Evolutionary conservation across 2,888 invertebrate species (phyloP).

Genomic region (Ochropleura plecta): DNA sequence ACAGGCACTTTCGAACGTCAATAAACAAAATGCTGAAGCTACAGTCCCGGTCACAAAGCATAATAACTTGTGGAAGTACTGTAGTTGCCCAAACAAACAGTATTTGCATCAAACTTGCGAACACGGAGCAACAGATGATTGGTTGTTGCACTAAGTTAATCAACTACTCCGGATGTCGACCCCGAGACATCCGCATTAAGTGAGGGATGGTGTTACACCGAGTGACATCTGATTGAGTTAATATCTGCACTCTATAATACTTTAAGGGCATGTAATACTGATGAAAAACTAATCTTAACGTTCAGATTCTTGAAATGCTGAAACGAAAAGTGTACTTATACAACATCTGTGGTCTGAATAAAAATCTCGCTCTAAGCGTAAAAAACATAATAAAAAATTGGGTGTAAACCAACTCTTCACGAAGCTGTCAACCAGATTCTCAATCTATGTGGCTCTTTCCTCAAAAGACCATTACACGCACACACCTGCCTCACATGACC

Average conservation of each 20-base stretch:
- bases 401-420: too few relatives aligned
- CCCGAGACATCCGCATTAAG: slow-evolving; percentile 3
- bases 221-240: not conserved
- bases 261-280: not conserved
- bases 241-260: not conserved
- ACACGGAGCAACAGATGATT: slow-evolving; percentile 10
- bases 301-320: too few relatives aligned
- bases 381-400: too few relatives aligned
- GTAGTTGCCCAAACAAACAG: not conserved
- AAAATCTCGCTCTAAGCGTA: too few relatives aligned
- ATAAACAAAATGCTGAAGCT: too few relatives aligned
- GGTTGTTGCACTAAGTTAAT: slow-evolving; percentile 22
- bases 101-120: not conserved
- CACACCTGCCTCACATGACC: not conserved
- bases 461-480: not conserved
- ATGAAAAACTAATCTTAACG: too few relatives aligned
- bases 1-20: too few relatives aligned
- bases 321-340: too few relatives aligned
- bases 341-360: too few relatives aligned
- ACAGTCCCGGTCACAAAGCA: too few relatives aligned
- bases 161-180: slow-evolving; percentile 18
- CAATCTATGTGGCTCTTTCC: not conserved
- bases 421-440: not conserved
- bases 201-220: slow-evolving; percentile 9
- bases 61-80: too few relatives aligned